A percentile compares a stretch with the other conserved stretches of the same genome.
Conservation (phyloP, 1,140 invertebrate species). For the Sycophaga agraensis region DNA sequence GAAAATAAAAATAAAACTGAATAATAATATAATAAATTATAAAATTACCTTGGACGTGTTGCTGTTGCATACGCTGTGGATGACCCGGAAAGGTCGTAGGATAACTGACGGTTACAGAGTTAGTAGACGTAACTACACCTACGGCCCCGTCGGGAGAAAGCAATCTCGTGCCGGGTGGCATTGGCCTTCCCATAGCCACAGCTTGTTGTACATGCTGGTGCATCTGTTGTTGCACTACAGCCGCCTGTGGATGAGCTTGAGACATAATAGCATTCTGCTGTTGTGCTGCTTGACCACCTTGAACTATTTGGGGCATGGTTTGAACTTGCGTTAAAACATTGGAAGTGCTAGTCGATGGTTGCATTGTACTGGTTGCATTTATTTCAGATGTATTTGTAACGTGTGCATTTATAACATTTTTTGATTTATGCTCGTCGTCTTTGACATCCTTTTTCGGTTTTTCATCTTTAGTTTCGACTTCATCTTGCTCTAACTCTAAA, state of each 20-base stretch:
- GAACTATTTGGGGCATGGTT: slow-evolving; percentile 33
- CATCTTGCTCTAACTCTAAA: slow-evolving; percentile 74
- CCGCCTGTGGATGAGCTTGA: slow-evolving; percentile 45
- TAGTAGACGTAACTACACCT: slow-evolving; percentile 66
- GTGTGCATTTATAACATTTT: slow-evolving; percentile 34
- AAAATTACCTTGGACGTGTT: slow-evolving; percentile 51
- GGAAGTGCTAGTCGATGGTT: slow-evolving; percentile 36
- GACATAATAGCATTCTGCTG: slow-evolving; percentile 34
- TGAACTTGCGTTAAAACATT: slow-evolving; percentile 37
- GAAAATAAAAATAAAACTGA: background rate
- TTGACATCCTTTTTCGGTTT: slow-evolving; percentile 58
- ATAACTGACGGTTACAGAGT: slow-evolving; percentile 65
- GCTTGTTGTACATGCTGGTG: slow-evolving; percentile 65
- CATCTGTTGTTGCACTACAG: slow-evolving; percentile 57
- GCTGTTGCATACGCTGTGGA: slow-evolving; percentile 46
- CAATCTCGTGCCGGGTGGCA: slow-evolving; percentile 63
- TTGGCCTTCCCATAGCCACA: slow-evolving; percentile 62
- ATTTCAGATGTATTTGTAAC: slow-evolving; percentile 34
- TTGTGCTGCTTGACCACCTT: slow-evolving; percentile 36
- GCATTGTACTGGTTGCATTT: slow-evolving; percentile 31
- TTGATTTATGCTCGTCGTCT: slow-evolving; percentile 46
- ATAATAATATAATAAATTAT: background rate
- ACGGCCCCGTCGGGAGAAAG: slow-evolving; percentile 66
- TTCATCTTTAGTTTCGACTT: slow-evolving; percentile 61
- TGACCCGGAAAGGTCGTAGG: slow-evolving; percentile 58